These are phyloP conservation scores for Drosophila mayaguana DNA, from an alignment of 2,888 invertebrate species.

Conservation along the genomic window DNA sequence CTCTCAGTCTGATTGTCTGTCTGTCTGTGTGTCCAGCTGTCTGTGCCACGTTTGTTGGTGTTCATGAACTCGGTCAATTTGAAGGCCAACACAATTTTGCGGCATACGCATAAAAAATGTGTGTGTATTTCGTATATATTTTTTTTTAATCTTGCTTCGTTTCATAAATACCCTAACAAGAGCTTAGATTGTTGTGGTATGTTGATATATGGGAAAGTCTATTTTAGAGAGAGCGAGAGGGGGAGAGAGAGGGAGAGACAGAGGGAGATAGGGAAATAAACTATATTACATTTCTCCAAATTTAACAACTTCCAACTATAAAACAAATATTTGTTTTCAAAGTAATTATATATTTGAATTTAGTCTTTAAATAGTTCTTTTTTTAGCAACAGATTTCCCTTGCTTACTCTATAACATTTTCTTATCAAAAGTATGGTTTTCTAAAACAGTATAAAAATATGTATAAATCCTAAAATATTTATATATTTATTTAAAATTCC, in stretches of 20 bases:
- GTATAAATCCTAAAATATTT: too few species aligned
- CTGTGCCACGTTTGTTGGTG: constrained; percentile 52
- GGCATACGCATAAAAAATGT: constrained; percentile 66
- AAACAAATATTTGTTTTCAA: too few species aligned
- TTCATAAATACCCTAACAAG: constrained; percentile 33
- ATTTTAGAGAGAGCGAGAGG: neutral
- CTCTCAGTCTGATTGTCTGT: constrained; percentile 6
- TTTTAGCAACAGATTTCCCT: too few species aligned
- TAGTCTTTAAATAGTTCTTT: too few species aligned
- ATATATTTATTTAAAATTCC: too few species aligned
- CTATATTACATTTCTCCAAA: too few species aligned
- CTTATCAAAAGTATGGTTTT: too few species aligned
- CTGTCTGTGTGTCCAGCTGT: constrained; percentile 19
- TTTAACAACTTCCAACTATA: too few species aligned
- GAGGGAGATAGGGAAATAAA: too few species aligned
- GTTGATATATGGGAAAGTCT: neutral
- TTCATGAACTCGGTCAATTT: constrained; percentile 82
- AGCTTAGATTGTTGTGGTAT: neutral
- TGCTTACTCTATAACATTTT: too few species aligned
- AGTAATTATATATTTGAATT: too few species aligned
- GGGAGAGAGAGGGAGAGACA: neutral
- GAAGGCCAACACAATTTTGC: constrained; percentile 79
- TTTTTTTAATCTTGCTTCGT: constrained; percentile 27
- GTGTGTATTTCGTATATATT: neutral
- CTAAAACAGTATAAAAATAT: too few species aligned